Evolutionary conservation across 2,113 vertebrate species (phyloP).

Genomic region (Galeopterus variegatus): DNA sequence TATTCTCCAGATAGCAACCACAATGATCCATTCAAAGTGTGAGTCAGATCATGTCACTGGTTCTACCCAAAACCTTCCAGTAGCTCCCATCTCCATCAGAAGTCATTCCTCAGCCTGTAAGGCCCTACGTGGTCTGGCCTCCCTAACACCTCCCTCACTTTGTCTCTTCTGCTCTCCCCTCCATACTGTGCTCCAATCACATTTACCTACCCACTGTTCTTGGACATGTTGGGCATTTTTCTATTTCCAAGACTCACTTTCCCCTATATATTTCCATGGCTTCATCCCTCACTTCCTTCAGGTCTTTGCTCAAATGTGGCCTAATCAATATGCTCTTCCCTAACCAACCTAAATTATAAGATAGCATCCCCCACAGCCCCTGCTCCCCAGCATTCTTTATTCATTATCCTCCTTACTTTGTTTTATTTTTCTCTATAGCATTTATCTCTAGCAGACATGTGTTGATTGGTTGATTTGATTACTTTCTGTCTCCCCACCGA

Average conservation of each 20-base stretch:
- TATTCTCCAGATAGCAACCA: background rate
- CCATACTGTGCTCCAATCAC: background rate
- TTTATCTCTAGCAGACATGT: background rate
- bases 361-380: background rate
- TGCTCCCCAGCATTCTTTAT: background rate
- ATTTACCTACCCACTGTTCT: background rate
- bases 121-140: background rate
- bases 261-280: background rate
- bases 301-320: background rate
- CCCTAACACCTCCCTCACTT: background rate
- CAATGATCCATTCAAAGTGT: background rate
- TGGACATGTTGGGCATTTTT: background rate
- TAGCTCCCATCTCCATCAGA: background rate
- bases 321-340: background rate
- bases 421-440: background rate
- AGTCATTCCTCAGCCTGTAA: background rate
- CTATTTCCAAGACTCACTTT: background rate
- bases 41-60: background rate
- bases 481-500: background rate
- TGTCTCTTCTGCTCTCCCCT: background rate
- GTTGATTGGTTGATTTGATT: background rate
- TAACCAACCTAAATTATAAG: background rate
- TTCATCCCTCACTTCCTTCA: background rate
- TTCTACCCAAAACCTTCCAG: background rate
- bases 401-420: background rate